Base-by-base conservation (phyloP, 2,113 vertebrate species). In the Eurystomus gularis region DNA sequence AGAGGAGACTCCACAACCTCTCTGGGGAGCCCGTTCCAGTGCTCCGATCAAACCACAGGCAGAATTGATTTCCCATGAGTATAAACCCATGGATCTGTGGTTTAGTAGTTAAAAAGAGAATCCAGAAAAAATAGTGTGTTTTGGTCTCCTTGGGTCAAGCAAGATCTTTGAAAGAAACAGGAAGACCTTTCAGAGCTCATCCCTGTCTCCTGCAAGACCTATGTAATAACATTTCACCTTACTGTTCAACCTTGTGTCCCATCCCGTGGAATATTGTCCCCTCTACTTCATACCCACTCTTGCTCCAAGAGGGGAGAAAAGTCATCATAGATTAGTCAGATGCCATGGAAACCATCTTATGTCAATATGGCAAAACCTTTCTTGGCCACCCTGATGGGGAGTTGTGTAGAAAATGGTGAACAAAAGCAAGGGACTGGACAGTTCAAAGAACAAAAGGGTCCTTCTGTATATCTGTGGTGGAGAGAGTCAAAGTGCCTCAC, bases 211-310 rank as follows among this genome's bases (percentile, higher is more conserved):
- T 87, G 7, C 3, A 39, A 78, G 82, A 77, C 5, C 6, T 52
- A 33, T 12, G 19, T 8, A 46, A 42, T 10, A 55, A 60, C 35
- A 76, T 55, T 15, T 35, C n/a, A 65, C 21, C 10, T 69, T 20
- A 8, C 5, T 33, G 1, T 52, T 79, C n/a, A 70, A 29, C 13
- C 10, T 7, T 9, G 19, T 48, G 5, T 25, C 16, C 16, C 2
- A 4, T 17, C 15, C n/a, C 18, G 28, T 14, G 16, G 37, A 71
- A 72, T 37, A 25, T 7, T n/a, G 2, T 65, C 54, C 71, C 17
- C 9, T n/a, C 40, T 48, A 9, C 9, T 49, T 3, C 1, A 1
- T 54, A 40, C 11, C 11, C 3, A 29, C 13, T 48, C n/a, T 66
- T 61, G 6, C 13, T 58, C 46, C 58, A 28, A 39, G 24, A 46